phyloP scores from a whole-genome alignment of 2,797 vertebrate species.

The Myripristis murdjan region DNA sequence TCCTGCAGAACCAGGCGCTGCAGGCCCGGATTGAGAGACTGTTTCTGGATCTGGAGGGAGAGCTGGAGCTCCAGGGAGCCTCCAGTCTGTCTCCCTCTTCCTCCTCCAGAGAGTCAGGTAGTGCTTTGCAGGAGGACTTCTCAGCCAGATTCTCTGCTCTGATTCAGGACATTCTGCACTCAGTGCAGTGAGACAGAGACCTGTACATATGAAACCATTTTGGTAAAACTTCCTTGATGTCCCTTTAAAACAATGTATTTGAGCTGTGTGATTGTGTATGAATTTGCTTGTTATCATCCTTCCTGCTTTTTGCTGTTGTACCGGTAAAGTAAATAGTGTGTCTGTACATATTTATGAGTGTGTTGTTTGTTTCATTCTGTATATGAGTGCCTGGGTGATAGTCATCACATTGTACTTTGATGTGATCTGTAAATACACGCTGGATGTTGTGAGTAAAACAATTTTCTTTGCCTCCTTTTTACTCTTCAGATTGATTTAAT shows the following conservation, averaged over 20 bases:
- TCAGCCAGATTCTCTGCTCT: conserved; percentile 81
- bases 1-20: conserved; percentile 71
- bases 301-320: conserved; percentile 19
- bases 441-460: conserved; percentile 30
- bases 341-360: conserved; percentile 65
- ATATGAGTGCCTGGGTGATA: conserved; percentile 19
- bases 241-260: conserved; percentile 13
- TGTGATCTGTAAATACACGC: conserved; percentile 34
- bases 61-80: conserved; percentile 33
- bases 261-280: background rate
- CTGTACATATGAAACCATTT: background rate
- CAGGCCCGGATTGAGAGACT: conserved; percentile 73
- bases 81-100: conserved; percentile 14
- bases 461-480: background rate
- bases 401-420: conserved; percentile 15
- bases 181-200: conserved; percentile 62
- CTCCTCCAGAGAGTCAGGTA: conserved; percentile 48
- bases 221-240: background rate
- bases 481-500: background rate
- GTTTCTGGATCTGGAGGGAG: conserved; percentile 70
- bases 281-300: conserved; percentile 1
- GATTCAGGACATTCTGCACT: conserved; percentile 85
- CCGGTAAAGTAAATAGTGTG: conserved; percentile 18
- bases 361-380: conserved; percentile 35
- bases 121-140: conserved; percentile 82